Evolutionary conservation across 2,888 invertebrate genomes (phyloP).

Genomic region (Entomobrya proxima): DNA sequence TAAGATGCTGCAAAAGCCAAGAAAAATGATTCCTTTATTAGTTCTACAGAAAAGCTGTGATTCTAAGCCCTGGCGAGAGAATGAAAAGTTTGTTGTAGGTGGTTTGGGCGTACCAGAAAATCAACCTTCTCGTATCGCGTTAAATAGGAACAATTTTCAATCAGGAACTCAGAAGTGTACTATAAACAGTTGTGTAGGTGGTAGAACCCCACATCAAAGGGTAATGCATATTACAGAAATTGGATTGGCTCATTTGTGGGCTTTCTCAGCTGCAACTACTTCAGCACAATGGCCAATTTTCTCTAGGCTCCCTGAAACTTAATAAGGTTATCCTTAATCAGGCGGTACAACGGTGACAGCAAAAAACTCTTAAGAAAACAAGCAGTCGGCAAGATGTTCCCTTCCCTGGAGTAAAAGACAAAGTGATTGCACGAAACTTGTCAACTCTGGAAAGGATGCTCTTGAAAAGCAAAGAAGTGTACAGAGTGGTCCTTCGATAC

Average conservation of each 20-base stretch:
- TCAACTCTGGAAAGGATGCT: neutral
- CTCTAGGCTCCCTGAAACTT: neutral
- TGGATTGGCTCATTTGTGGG: neutral
- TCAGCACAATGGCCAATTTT: conserved; percentile 5
- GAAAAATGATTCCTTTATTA: too few relatives aligned
- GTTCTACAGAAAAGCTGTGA: too few relatives aligned
- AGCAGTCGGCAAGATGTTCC: neutral
- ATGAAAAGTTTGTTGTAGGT: neutral
- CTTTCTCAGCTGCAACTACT: neutral
- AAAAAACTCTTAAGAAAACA: neutral
- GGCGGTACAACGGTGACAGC: neutral
- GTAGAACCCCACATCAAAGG: too few relatives aligned
- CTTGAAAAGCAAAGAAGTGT: neutral
- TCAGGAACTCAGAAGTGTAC: neutral
- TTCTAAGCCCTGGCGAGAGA: neutral
- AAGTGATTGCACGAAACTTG: conserved; percentile 2
- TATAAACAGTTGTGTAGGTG: neutral
- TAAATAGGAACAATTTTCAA: conserved; percentile 14
- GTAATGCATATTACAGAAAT: neutral
- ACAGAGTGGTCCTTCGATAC: conserved; percentile 2
- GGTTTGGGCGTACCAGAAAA: neutral
- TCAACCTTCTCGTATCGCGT: neutral
- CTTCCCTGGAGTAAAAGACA: conserved; percentile 13
- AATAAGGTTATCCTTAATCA: conserved; percentile 8
- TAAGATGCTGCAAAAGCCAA: too few relatives aligned